Base-by-base conservation (phyloP, 2,888 invertebrate genomes). In the Ornithoptera priamus region DNA sequence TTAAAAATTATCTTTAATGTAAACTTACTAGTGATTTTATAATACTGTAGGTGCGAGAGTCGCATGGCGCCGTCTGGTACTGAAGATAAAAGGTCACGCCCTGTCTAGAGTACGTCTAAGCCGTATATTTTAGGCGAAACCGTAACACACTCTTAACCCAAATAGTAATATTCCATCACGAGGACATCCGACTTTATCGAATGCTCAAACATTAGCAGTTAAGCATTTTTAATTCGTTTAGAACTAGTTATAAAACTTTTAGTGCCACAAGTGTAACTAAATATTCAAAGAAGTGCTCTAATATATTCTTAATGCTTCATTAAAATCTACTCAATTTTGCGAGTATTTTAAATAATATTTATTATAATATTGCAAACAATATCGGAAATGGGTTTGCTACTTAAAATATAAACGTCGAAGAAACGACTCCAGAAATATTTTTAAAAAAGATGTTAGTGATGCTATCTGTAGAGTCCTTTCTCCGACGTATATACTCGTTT, bases 31-130 rank as follows among this genome's bases (percentile, higher is more conserved):
- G n/a, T n/a, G 15, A 62, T 62, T 62, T 62, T 20, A 42, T 39
- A 62, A 62, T 62, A 30, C 18, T 50, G 50, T 50, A 50, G n/a
- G 46, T 30, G 63, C 30, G 57, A 58, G 58, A 62, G 68, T 69
- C 60, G 36, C 56, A 22, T 15, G 61, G 61, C 64, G 65, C 61
- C 62, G 69, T 69, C 65, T 62, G 62, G 22, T 42, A 58, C 50
- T 20, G 39, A 3, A 67, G 66, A 70, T 70, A 70, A 70, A 53
- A 59, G 70, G 66, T 66, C 70, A 30, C 59, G 60, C 58, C 56
- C 39, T 24, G 70, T 70, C 70, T 70, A 67, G 67, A 46, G 57
- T 56, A 53, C 63, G 70, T 70, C 70, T 70, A 63, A 59, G 46
- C 20, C 22, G 3, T n/a, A n/a, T 53, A 64, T 20, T 62, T 70